Percentiles rank a stretch among this genome's conserved stretches.
Conservation (phyloP, 2,888 invertebrate genomes). For the Agapetus fuscipes region DNA sequence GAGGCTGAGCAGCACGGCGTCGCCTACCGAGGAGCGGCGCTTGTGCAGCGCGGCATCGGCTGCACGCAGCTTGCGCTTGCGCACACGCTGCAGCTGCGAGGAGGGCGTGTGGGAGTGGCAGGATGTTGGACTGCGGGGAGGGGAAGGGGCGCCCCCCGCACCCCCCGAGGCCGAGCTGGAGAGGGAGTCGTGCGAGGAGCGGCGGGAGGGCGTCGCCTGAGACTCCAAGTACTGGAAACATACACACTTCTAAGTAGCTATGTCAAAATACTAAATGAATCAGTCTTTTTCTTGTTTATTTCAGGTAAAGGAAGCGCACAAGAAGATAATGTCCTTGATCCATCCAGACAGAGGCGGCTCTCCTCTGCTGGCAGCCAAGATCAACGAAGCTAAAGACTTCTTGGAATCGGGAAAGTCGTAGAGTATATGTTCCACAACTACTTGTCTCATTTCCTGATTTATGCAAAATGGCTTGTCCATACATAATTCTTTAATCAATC, state of each 20-base stretch:
- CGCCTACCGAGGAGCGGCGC: constrained; percentile 77
- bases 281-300: too few relatives aligned
- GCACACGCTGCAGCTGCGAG: constrained; percentile 33
- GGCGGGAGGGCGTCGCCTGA: constrained; percentile 34
- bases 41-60: constrained; percentile 56
- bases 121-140: constrained; percentile 15
- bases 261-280: too few relatives aligned
- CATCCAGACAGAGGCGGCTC: constrained; percentile 98
- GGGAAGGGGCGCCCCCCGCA: constrained; percentile 15
- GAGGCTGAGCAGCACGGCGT: constrained; percentile 73
- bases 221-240: constrained; percentile 33
- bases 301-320: constrained; percentile 78
- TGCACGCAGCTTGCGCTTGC: constrained; percentile 70
- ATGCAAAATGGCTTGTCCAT: too few relatives aligned
- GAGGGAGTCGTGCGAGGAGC: constrained; percentile 37
- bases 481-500: too few relatives aligned
- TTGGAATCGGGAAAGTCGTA: too few relatives aligned
- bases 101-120: constrained; percentile 20
- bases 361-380: constrained; percentile 94
- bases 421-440: too few relatives aligned
- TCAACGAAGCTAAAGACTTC: constrained; percentile 97
- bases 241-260: too few relatives aligned
- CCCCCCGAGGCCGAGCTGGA: constrained; percentile 24
- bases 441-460: too few relatives aligned
- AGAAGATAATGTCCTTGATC: constrained; percentile 91